Percentiles rank a stretch among this genome's conserved stretches.
Evolutionary conservation across 2,888 invertebrate genomes (phyloP).

Genomic region (Orthosia gracilis): DNA sequence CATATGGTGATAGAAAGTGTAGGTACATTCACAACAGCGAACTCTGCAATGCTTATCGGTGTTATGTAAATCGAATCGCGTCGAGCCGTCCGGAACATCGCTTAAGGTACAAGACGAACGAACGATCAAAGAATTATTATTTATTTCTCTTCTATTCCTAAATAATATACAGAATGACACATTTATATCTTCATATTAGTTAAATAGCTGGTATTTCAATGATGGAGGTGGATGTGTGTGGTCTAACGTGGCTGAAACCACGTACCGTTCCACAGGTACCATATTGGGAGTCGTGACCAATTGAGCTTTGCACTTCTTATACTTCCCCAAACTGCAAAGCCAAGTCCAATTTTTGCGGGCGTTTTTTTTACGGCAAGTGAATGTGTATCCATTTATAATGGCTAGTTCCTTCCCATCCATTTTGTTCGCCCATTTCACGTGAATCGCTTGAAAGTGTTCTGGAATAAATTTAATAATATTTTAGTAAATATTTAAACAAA

Average conservation of each 20-base stretch:
- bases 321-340: slow-evolving; percentile 15
- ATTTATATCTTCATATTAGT: background rate
- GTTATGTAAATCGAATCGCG: no score
- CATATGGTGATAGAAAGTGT: slow-evolving; percentile 24
- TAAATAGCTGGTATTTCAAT: slow-evolving; percentile 26
- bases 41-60: background rate
- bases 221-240: slow-evolving; percentile 25
- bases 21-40: slow-evolving; percentile 58
- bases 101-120: no score
- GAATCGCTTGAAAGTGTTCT: background rate
- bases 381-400: slow-evolving; percentile 24
- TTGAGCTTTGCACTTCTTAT: background rate
- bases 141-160: background rate
- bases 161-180: background rate
- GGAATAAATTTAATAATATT: background rate
- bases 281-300: slow-evolving; percentile 12
- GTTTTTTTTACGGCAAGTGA: slow-evolving; percentile 5
- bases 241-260: slow-evolving; percentile 9
- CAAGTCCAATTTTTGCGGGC: background rate
- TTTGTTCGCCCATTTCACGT: slow-evolving; percentile 25
- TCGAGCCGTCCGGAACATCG: no score
- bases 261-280: slow-evolving; percentile 1
- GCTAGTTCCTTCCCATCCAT: slow-evolving; percentile 33
- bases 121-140: no score
- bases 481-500: background rate